A percentile compares a stretch with the other conserved stretches of the same genome.
phyloP scores from a whole-genome alignment of 2,888 invertebrate species.

The Agrotis ipsilon region DNA sequence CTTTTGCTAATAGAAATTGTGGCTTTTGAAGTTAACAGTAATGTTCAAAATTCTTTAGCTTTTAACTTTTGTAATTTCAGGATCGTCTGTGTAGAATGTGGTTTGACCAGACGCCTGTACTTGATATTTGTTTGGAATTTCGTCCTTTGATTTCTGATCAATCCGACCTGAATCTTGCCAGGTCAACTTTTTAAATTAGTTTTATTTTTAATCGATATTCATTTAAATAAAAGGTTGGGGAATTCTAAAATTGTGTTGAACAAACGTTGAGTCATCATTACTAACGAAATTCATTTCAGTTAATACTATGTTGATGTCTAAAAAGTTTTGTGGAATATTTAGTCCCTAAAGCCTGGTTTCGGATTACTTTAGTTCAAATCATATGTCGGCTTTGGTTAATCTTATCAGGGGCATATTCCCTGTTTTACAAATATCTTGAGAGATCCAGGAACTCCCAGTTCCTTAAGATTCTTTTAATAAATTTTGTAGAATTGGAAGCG shows the following conservation, averaged over 20 bases:
- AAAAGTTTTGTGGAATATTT: slow-evolving; percentile 18
- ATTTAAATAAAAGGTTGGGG: neutral
- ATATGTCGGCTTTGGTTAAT: too few relatives aligned
- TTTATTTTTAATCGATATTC: slow-evolving; percentile 11
- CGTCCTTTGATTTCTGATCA: neutral
- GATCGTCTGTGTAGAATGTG: neutral
- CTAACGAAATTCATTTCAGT: too few relatives aligned
- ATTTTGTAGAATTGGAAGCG: too few relatives aligned
- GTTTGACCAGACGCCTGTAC: neutral
- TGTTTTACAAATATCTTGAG: too few relatives aligned
- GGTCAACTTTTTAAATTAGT: slow-evolving; percentile 7
- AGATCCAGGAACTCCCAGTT: too few relatives aligned
- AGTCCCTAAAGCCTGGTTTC: neutral
- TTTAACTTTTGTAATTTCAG: neutral
- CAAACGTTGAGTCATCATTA: slow-evolving; percentile 6
- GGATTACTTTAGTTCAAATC: neutral
- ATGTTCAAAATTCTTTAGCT: neutral
- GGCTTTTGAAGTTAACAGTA: neutral
- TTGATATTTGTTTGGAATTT: neutral
- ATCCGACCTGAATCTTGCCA: neutral
- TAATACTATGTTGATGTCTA: slow-evolving; percentile 3
- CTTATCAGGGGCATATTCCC: too few relatives aligned
- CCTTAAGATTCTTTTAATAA: too few relatives aligned
- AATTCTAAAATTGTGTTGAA: neutral
- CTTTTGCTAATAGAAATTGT: neutral